Evolutionary conservation across 1,140 invertebrate genomes (phyloP).

Genomic region (Zaprionus gabonicus): DNA sequence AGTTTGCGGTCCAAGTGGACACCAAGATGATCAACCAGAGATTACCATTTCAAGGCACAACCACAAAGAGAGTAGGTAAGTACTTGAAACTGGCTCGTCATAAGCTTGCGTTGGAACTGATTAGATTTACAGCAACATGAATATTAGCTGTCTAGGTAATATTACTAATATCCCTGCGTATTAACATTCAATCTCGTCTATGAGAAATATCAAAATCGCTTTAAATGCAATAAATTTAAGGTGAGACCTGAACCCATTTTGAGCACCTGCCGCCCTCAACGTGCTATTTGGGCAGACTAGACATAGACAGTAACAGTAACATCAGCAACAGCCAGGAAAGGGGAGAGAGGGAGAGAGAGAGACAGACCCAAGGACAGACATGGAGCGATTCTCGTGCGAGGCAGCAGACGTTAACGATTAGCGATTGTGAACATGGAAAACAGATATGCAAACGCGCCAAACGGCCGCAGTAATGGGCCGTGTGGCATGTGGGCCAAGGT

Average conservation of each 20-base stretch:
- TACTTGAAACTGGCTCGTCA: too few relatives aligned
- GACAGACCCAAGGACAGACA: slow-evolving; percentile 25
- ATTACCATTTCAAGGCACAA: too few relatives aligned
- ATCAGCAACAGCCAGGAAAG: background rate
- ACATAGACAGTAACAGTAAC: background rate
- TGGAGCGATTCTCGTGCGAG: background rate
- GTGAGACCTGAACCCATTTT: background rate
- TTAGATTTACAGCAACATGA: too few relatives aligned
- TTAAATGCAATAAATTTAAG: background rate
- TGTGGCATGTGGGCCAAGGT: background rate
- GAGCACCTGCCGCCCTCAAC: slow-evolving; percentile 6
- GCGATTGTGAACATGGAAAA: slow-evolving; percentile 75
- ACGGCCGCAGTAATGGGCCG: slow-evolving; percentile 55
- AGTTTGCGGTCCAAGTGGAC: too few relatives aligned
- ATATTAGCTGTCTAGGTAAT: too few relatives aligned
- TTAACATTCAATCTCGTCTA: too few relatives aligned
- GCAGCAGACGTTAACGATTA: slow-evolving; percentile 60
- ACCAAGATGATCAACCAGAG: too few relatives aligned
- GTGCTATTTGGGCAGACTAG: background rate
- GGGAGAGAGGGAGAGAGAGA: background rate
- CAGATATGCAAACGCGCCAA: slow-evolving; percentile 79
- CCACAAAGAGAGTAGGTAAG: too few relatives aligned
- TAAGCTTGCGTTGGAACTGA: too few relatives aligned
- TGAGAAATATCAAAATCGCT: background rate
- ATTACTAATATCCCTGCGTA: too few relatives aligned